These are phyloP conservation scores for Bombus fervidus DNA, from an alignment of 1,140 invertebrate genomes.

Conservation along the genomic window DNA sequence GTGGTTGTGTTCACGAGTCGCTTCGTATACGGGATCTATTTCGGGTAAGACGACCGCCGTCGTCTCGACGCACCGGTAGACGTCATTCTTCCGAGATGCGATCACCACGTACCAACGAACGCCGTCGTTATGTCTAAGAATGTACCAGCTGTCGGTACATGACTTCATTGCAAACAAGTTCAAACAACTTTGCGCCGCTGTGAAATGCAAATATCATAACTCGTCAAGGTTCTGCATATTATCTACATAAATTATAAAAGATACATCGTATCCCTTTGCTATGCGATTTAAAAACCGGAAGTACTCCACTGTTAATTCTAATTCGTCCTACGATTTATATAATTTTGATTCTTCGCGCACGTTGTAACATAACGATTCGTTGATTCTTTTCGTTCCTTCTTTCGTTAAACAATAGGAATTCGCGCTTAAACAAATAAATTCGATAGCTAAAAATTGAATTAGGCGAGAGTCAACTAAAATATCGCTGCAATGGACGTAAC, in stretches of 20 bases:
- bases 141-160: slow-evolving; percentile 50
- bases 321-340: too few relatives aligned
- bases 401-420: too few relatives aligned
- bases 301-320: too few relatives aligned
- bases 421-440: too few relatives aligned
- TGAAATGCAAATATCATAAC: slow-evolving; percentile 14
- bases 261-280: not conserved
- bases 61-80: slow-evolving; percentile 78
- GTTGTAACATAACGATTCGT: too few relatives aligned
- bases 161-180: not conserved
- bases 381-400: too few relatives aligned
- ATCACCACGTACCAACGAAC: slow-evolving; percentile 49
- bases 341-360: too few relatives aligned
- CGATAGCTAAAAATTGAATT: too few relatives aligned
- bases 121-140: slow-evolving; percentile 31
- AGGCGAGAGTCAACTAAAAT: not conserved
- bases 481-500: not conserved
- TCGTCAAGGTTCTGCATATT: not conserved
- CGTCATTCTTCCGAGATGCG: slow-evolving; percentile 76
- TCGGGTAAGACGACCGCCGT: slow-evolving; percentile 68
- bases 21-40: slow-evolving; percentile 69
- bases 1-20: slow-evolving; percentile 26
- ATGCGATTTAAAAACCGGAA: not conserved
- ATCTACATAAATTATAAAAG: not conserved
- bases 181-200: not conserved